Evolutionary conservation across 2,113 vertebrate genomes (phyloP), one percentile per base, ranked within the genome.

Genomic region (Mesembrinibis cayennensis): DNA sequence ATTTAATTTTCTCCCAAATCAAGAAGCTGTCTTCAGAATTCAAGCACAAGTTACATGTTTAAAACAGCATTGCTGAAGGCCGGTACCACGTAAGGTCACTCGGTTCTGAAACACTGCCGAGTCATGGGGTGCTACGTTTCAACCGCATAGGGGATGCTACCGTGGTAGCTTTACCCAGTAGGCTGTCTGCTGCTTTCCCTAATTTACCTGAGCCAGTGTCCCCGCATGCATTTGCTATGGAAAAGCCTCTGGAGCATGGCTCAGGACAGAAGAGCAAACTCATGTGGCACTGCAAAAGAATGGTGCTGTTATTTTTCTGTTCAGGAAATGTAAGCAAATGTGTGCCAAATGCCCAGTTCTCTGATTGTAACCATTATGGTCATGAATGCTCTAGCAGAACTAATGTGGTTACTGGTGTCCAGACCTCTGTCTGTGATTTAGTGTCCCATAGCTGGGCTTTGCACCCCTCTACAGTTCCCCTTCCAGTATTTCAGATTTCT

Each of bases 401-500:
- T 58, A 44, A 29, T 3, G 6, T 1, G 1, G 61, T 59, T 74
- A 26, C n/a, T 59, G 7, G 56, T 52, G 22, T 85, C 18, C 42
- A 85, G 65, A 30, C 34, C 40, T 85, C 77, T 76, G 16, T 17
- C n/a, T 67, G 7, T 85, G 70, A 53, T 65, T 79, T 58, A 34
- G 25, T 66, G 62, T 50, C 66, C 62, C 4, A 2, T 40, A 82
- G 36, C 27, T 73, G 49, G 40, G 53, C 13, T 76, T 84, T 94
- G 42, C 62, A 85, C 8, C 50, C 84, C 58, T 84, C 36, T 79
- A 13, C 17, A 30, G 42, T 70, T 79, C 49, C 38, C 19, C 62
- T 82, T 85, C 20, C 56, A 82, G 18, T 58, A 87, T 89, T 93
- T 77, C 81, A 82, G 42, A 85, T 91, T 95, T 95, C 53, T 94